These are phyloP conservation scores for Oscheius sp. DNA, from an alignment of 2,888 invertebrate genomes.

Conservation along the genomic window DNA sequence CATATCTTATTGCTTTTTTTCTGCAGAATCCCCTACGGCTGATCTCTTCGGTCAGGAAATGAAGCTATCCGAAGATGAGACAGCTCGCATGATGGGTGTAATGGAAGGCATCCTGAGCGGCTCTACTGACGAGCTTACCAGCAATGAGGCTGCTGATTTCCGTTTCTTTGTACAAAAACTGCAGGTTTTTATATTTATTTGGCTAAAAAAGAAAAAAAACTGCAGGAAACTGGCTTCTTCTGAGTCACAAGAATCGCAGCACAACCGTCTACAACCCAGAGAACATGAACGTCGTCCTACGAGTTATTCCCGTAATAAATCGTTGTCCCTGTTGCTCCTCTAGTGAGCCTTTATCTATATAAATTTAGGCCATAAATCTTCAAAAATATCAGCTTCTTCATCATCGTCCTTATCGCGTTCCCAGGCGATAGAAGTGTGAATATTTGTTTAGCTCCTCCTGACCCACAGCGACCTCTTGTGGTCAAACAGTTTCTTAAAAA, in stretches of 20 bases:
- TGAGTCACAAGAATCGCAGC: conserved; percentile 37
- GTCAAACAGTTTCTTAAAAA: not conserved
- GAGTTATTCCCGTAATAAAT: conserved; percentile 34
- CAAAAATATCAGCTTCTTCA: conserved; percentile 7
- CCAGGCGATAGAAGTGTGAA: conserved; percentile 23
- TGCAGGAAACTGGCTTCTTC: conserved; percentile 66
- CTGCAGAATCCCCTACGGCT: conserved; percentile 66
- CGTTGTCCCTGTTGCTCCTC: conserved; percentile 27
- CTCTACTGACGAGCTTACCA: conserved; percentile 57
- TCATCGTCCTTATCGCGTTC: conserved; percentile 8
- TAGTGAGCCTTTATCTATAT: not conserved
- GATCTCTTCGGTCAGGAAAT: conserved; percentile 64
- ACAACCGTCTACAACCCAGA: not conserved
- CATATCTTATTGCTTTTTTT: not conserved
- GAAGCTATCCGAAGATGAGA: conserved; percentile 56
- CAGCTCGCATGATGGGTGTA: conserved; percentile 56
- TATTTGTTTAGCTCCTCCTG: conserved; percentile 13
- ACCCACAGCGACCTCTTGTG: not conserved
- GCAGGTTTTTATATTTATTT: conserved; percentile 32
- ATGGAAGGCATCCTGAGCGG: conserved; percentile 62
- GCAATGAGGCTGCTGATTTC: conserved; percentile 66
- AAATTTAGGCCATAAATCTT: conserved; percentile 6
- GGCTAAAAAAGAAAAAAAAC: not conserved
- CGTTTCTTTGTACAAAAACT: conserved; percentile 69
- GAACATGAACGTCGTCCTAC: conserved; percentile 20